Base-by-base conservation (phyloP, 2,888 invertebrate species). In the Amblyjoppa proteus region DNA sequence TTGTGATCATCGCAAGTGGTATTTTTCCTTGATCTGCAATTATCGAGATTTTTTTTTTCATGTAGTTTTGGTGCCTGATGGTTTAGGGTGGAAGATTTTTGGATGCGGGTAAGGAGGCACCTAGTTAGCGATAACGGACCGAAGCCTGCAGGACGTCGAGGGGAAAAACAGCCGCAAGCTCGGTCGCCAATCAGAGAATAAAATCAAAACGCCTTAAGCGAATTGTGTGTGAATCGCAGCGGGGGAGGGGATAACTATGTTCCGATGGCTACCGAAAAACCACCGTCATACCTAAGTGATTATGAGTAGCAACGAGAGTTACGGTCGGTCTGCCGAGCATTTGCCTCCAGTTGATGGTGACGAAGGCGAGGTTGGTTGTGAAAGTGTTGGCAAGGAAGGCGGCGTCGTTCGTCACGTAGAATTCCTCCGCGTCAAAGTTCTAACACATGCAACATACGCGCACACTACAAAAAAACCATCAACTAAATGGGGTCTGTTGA, bases 361-460 rank as follows among this genome's bases (percentile, higher is more conserved):
- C 96, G 95, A 98, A 99, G 91, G 98, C 97, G 94, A 99, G 96
- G 95, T 99, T 98, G 92, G 97, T 97, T 94, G 97, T 97, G 95
- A 99, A 97, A 94, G 97, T 98, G 95, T 99, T 98, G 94, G 98
- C 97, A 95, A 99, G 96, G 94, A 99, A 96, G 93, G 98, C 98
- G 94, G 98, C 97, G 96, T 99, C 99, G 94, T 98, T 98, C 92
- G 98, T 98, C 95, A 98, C 97, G 96, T 99, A 99, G 96, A 98
- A 99, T 94, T 98, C 97, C 94, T 98, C 97, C 94, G 96, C 96
- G 95, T 97, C 97, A 96, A 97, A 96, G 95, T 97, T 97, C 98
- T 98, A 96, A 94, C 94, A 93, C 93, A 94, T 93, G 92, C 92
- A 93, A 93, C 92, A 93, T 90, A 93, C 90, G 90, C 90, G 89